Conservation (phyloP, 2,797 vertebrate species). For the Garrulus glandarius region DNA sequence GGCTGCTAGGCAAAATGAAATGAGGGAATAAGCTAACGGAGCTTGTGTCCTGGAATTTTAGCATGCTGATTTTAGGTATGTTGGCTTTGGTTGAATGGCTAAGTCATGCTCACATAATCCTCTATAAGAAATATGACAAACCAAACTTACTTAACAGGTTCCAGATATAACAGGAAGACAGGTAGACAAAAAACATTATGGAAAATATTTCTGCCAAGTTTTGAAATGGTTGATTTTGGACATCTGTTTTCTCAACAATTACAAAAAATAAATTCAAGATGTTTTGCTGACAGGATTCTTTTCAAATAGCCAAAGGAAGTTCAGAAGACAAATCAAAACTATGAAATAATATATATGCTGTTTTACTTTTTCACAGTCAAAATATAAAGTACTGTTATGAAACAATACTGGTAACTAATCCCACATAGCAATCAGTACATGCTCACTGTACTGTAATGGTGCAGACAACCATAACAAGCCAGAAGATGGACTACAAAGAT, state of each 20-base stretch:
- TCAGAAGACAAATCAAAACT: not conserved
- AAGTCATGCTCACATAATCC: not conserved
- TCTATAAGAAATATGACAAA: conserved; percentile 18
- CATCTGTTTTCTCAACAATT: conserved; percentile 33
- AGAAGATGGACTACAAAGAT: not conserved
- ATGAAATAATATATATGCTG: not conserved
- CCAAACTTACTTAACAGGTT: not conserved
- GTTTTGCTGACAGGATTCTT: not conserved
- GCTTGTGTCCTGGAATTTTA: not conserved
- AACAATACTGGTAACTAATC: not conserved
- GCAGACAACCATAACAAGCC: not conserved
- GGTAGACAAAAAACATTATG: conserved; percentile 7
- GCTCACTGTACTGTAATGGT: not conserved
- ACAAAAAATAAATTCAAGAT: not conserved
- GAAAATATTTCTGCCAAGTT: conserved; percentile 39
- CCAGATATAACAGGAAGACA: conserved; percentile 27
- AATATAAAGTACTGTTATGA: not conserved
- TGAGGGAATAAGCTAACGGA: not conserved
- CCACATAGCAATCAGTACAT: not conserved
- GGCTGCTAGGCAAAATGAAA: not conserved
- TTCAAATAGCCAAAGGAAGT: conserved; percentile 10
- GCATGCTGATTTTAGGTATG: not conserved
- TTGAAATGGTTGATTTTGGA: conserved; percentile 29
- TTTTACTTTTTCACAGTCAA: not conserved
- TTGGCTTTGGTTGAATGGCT: not conserved